phyloP scores from a whole-genome alignment of 2,888 invertebrate species.

The Euspilapteryx auroguttella region DNA sequence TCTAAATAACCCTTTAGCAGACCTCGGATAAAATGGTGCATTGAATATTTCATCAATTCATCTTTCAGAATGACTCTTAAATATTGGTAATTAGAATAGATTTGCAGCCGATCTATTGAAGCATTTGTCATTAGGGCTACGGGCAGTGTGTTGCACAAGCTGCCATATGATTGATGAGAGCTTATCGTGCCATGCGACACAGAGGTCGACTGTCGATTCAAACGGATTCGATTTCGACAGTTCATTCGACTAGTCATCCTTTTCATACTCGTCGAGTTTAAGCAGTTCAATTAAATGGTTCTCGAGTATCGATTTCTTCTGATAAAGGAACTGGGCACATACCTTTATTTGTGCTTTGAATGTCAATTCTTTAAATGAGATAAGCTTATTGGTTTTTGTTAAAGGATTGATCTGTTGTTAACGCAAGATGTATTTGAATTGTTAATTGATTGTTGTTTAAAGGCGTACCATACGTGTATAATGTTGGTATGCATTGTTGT shows the following conservation, averaged over 20 bases:
- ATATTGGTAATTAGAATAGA: conserved; percentile 51
- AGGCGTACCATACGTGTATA: too few relatives aligned
- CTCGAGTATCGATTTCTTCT: too few relatives aligned
- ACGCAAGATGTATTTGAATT: background rate
- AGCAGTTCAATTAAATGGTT: too few relatives aligned
- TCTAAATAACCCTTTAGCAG: too few relatives aligned
- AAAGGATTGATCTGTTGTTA: conserved; percentile 6
- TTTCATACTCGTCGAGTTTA: too few relatives aligned
- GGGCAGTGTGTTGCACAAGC: conserved; percentile 30
- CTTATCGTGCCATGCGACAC: conserved; percentile 12
- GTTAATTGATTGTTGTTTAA: too few relatives aligned
- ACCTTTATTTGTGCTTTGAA: conserved; percentile 3
- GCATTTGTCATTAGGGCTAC: conserved; percentile 33
- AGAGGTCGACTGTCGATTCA: conserved; percentile 5
- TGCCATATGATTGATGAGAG: conserved; percentile 34
- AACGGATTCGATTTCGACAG: background rate
- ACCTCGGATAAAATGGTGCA: too few relatives aligned
- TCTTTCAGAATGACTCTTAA: conserved; percentile 54
- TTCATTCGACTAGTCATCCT: background rate
- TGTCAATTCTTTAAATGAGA: conserved; percentile 6
- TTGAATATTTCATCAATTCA: too few relatives aligned
- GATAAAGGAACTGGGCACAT: background rate
- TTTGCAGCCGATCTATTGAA: conserved; percentile 32
- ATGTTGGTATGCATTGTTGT: too few relatives aligned
- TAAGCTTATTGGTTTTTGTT: conserved; percentile 5